These are phyloP conservation scores for Etheostoma perlongum DNA, from an alignment of 2,797 vertebrate genomes.

Conservation along the genomic window DNA sequence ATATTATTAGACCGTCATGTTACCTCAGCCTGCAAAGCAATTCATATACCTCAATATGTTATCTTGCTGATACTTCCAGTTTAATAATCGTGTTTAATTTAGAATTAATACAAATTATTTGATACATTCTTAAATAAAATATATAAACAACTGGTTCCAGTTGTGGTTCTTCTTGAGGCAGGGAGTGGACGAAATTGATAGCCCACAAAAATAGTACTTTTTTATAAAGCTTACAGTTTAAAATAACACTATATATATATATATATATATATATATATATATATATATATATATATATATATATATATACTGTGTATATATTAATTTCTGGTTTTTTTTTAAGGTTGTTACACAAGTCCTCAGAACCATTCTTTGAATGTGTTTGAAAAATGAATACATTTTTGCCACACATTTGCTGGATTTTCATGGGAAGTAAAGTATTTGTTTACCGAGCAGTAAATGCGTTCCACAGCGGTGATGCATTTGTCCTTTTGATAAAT, in stretches of 20 bases:
- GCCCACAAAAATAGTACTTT: background rate
- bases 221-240: background rate
- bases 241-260: background rate
- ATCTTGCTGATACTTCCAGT: background rate
- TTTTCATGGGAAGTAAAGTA: constrained; percentile 49
- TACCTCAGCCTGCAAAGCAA: background rate
- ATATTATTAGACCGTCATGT: background rate
- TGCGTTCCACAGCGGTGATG: constrained; percentile 39
- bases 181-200: background rate
- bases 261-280: no score
- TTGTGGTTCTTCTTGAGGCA: background rate
- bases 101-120: background rate
- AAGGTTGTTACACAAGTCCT: background rate
- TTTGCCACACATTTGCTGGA: constrained; percentile 36
- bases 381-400: constrained; percentile 35
- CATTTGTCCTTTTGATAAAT: constrained; percentile 67
- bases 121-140: background rate
- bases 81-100: background rate
- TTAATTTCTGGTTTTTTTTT: background rate
- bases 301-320: no score
- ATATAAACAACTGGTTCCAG: background rate
- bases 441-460: constrained; percentile 62
- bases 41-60: background rate
- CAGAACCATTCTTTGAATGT: background rate
- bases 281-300: no score